Evolutionary conservation across 1,140 invertebrate species (phyloP).

Genomic region (Calliopsis andreniformis): DNA sequence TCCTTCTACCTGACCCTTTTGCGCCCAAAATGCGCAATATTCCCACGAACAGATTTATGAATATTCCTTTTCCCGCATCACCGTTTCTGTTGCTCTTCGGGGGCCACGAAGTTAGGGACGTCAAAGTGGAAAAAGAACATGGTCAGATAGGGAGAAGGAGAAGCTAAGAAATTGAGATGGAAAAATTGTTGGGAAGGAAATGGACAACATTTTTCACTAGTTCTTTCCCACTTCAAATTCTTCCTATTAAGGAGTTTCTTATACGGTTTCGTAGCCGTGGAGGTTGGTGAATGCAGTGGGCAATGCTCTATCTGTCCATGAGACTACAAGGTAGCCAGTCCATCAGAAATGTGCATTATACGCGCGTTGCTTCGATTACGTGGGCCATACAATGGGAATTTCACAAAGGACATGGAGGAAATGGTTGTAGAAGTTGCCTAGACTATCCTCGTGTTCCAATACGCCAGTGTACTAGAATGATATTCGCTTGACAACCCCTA

Average conservation of each 20-base stretch:
- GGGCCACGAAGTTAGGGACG: constrained; percentile 8
- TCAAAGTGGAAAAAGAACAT: not conserved
- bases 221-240: too few relatives aligned
- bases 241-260: too few relatives aligned
- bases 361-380: not conserved
- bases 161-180: constrained; percentile 13
- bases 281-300: too few relatives aligned
- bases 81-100: not conserved
- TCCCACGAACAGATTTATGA: constrained; percentile 32
- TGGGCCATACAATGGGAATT: not conserved
- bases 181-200: too few relatives aligned
- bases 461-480: not conserved
- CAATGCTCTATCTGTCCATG: not conserved
- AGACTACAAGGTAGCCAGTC: not conserved
- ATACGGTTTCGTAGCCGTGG: too few relatives aligned
- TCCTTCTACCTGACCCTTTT: not conserved
- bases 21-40: constrained; percentile 38
- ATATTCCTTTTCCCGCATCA: constrained; percentile 23
- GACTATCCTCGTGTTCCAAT: not conserved
- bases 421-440: constrained; percentile 17
- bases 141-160: not conserved
- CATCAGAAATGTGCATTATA: not conserved
- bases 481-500: constrained; percentile 3
- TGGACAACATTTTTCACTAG: too few relatives aligned
- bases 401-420: constrained; percentile 9